Evolutionary conservation across 2,888 invertebrate species (phyloP).

Genomic region (Tricholauxania praeusta): DNA sequence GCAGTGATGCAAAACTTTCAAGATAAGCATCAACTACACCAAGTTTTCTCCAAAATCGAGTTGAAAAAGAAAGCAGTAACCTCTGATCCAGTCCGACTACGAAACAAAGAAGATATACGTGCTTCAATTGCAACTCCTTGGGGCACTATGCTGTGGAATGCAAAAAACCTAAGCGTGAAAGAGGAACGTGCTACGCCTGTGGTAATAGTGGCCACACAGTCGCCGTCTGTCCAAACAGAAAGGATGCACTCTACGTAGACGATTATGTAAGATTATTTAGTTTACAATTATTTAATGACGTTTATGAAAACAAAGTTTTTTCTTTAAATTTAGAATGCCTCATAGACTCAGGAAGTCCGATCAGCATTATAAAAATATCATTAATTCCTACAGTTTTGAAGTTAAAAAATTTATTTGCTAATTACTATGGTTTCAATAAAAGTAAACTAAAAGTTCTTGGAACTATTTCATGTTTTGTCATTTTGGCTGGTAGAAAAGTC

Average conservation of each 20-base stretch:
- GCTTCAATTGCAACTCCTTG: slow-evolving; percentile 29
- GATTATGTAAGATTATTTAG: slow-evolving; percentile 19
- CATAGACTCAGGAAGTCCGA: slow-evolving; percentile 22
- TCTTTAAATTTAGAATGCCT: slow-evolving; percentile 16
- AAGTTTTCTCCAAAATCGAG: slow-evolving; percentile 36
- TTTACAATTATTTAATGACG: neutral
- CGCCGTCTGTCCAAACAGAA: slow-evolving; percentile 19
- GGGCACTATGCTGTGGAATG: slow-evolving; percentile 33
- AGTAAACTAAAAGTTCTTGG: slow-evolving; percentile 31
- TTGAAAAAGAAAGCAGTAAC: neutral
- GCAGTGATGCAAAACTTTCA: slow-evolving; percentile 32
- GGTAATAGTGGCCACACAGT: slow-evolving; percentile 15
- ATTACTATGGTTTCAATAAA: slow-evolving; percentile 29
- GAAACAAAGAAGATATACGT: neutral
- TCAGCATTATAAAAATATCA: slow-evolving; percentile 1
- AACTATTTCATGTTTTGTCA: slow-evolving; percentile 5
- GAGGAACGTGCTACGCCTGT: slow-evolving; percentile 30
- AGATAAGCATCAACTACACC: slow-evolving; percentile 31
- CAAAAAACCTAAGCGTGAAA: slow-evolving; percentile 25
- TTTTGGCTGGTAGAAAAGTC: slow-evolving; percentile 9
- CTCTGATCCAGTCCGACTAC: neutral
- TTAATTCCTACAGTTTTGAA: neutral
- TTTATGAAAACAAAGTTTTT: neutral
- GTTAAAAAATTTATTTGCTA: neutral
- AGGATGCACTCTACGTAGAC: slow-evolving; percentile 1